Evolutionary conservation across 2,113 vertebrate species (phyloP).

Genomic region (Melanerpes aurifrons): DNA sequence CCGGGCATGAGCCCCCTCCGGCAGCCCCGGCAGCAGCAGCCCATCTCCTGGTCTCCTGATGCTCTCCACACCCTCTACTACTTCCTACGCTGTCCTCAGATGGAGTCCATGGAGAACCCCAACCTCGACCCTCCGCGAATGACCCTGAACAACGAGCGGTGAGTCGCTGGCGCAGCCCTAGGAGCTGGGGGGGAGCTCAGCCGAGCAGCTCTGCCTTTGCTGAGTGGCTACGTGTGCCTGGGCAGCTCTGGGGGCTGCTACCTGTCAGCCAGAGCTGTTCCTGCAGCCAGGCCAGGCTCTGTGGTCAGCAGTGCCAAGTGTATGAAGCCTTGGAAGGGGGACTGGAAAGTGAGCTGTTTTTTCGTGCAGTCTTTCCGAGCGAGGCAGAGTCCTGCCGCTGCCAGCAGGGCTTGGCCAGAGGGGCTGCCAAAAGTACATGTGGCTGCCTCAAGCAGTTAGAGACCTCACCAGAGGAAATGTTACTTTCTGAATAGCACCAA

Average conservation of each 20-base stretch:
- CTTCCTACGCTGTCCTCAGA: conserved; percentile 97
- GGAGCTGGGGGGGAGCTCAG: too few relatives aligned
- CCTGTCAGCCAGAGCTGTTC: conserved; percentile 28
- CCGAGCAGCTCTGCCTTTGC: not conserved
- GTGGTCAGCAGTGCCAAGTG: conserved; percentile 24
- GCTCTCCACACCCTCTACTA: conserved; percentile 99
- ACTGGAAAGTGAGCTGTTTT: conserved; percentile 53
- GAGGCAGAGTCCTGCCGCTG: not conserved
- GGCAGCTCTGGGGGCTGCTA: not conserved
- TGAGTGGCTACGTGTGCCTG: not conserved
- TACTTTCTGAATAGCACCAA: not conserved
- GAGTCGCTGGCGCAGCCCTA: not conserved
- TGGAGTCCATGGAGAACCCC: conserved; percentile 99
- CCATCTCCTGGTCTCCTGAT: conserved; percentile 94
- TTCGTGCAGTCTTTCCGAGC: conserved; percentile 19
- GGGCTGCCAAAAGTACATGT: conserved; percentile 31
- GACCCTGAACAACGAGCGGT: conserved; percentile 96
- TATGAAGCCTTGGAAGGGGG: not conserved
- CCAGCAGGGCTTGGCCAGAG: conserved; percentile 30
- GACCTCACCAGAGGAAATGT: conserved; percentile 52
- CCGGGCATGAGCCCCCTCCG: conserved; percentile 89
- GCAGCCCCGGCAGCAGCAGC: conserved; percentile 87
- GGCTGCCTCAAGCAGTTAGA: conserved; percentile 34
- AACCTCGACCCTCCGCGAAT: conserved; percentile 97
- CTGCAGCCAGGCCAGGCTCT: conserved; percentile 12